Evolutionary conservation across 2,113 vertebrate genomes (phyloP).

Genomic region (Mionectes macconnelli): DNA sequence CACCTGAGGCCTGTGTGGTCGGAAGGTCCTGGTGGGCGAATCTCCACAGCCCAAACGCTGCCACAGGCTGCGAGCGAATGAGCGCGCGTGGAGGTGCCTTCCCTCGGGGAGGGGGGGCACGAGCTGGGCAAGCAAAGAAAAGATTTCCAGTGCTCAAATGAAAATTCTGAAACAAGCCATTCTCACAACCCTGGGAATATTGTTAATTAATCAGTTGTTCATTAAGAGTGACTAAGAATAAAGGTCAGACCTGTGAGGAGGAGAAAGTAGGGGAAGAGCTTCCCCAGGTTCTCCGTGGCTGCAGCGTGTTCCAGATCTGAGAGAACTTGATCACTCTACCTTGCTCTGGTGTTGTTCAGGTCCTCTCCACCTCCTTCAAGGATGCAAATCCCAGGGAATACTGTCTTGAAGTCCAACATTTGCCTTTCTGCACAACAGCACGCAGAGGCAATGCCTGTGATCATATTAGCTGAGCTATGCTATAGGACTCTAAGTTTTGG

Average conservation of each 20-base stretch:
- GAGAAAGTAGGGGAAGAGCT: not conserved
- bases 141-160: not conserved
- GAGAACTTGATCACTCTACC: not conserved
- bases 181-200: not conserved
- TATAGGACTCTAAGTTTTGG: rapidly evolving
- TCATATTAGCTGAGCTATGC: rapidly evolving
- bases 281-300: rapidly evolving
- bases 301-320: not conserved
- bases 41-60: not conserved
- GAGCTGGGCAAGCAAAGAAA: not conserved
- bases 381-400: not conserved
- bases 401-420: not conserved
- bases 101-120: not conserved
- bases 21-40: not conserved
- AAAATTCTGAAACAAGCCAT: not conserved
- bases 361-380: not conserved
- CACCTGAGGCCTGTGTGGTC: not conserved
- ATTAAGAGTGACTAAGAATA: not conserved
- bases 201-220: not conserved
- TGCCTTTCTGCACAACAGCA: not conserved
- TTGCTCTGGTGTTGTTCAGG: not conserved
- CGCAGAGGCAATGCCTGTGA: not conserved
- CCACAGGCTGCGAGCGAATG: not conserved
- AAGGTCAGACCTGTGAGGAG: not conserved
- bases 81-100: not conserved